These are phyloP conservation scores for Nyctibius grandis DNA, from an alignment of 2,797 vertebrate genomes.

Conservation along the genomic window DNA sequence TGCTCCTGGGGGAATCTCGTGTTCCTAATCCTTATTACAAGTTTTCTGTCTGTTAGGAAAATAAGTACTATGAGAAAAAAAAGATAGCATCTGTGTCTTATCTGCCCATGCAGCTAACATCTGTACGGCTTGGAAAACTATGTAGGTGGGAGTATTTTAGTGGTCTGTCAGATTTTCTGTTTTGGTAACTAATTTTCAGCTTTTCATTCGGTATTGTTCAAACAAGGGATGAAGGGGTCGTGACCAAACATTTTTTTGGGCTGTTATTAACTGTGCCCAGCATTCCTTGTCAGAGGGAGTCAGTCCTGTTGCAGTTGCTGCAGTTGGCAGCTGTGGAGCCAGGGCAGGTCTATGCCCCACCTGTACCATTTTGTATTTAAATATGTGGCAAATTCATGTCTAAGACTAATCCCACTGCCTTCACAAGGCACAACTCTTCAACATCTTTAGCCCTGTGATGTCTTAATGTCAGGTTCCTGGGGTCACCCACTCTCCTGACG, in stretches of 20 bases:
- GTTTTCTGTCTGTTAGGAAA: neutral
- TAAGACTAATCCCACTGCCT: neutral
- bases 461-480: neutral
- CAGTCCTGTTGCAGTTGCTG: neutral
- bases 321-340: neutral
- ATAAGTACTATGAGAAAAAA: neutral
- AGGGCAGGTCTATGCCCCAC: neutral
- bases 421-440: neutral
- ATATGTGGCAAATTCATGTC: neutral
- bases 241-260: neutral
- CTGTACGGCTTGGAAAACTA: neutral
- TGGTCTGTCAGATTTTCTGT: neutral
- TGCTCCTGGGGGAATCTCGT: neutral
- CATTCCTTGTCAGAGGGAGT: neutral
- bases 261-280: neutral
- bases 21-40: neutral
- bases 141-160: neutral
- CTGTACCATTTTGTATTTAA: neutral
- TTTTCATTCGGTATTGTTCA: neutral
- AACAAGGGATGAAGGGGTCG: neutral
- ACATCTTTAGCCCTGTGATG: neutral
- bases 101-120: neutral
- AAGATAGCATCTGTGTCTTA: neutral
- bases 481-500: neutral
- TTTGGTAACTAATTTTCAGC: neutral